phyloP scores from a whole-genome alignment of 2,797 vertebrate species.

The Coranthus polyacanthus region DNA sequence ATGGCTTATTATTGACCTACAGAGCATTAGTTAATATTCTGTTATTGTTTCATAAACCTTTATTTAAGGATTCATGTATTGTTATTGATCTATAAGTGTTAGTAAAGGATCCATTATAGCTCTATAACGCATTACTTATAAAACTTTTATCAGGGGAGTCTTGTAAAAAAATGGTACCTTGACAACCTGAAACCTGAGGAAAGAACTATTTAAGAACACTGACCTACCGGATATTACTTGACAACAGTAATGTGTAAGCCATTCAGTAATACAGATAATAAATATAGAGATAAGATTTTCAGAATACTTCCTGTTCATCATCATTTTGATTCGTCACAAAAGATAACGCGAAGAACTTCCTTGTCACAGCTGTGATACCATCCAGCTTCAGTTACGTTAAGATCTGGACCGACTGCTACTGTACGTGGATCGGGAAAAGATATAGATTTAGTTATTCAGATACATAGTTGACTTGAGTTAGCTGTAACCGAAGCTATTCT shows the following conservation, averaged over 20 bases:
- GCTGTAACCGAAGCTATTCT: slow-evolving; percentile 84
- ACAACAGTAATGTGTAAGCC: slow-evolving; percentile 46
- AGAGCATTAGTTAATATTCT: not conserved
- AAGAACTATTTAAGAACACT: not conserved
- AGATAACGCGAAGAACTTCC: slow-evolving; percentile 11
- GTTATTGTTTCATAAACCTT: too few relatives aligned
- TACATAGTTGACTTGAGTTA: slow-evolving; percentile 39
- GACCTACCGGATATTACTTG: slow-evolving; percentile 27
- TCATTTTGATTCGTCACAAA: slow-evolving; percentile 10
- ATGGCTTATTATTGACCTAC: not conserved
- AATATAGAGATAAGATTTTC: slow-evolving; percentile 24
- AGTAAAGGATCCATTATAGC: too few relatives aligned
- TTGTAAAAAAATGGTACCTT: slow-evolving; percentile 7
- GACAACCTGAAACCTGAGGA: not conserved
- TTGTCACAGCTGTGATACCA: slow-evolving; percentile 19
- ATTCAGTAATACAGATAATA: slow-evolving; percentile 38
- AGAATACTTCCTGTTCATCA: slow-evolving; percentile 20
- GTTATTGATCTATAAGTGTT: too few relatives aligned
- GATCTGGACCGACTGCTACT: slow-evolving; percentile 20
- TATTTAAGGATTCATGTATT: too few relatives aligned
- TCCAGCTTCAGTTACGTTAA: slow-evolving; percentile 12
- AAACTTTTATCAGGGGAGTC: not conserved
- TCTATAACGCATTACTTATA: too few relatives aligned
- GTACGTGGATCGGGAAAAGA: slow-evolving; percentile 29
- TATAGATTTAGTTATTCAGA: slow-evolving; percentile 49